Conservation (phyloP, 2,888 invertebrate species). For the Apomyelois bistriatella region DNA sequence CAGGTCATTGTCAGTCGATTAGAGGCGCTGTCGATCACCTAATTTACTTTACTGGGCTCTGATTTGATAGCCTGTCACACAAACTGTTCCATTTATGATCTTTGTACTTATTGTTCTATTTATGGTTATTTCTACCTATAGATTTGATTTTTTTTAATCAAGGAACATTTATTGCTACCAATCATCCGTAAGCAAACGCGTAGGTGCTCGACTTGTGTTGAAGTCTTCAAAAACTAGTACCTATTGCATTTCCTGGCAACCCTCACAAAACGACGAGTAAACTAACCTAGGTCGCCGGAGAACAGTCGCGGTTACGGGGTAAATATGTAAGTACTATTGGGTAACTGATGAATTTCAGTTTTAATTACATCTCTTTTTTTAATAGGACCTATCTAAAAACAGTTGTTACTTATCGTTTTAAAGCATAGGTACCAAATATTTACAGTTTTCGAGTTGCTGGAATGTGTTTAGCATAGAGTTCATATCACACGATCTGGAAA, state of each 20-base stretch:
- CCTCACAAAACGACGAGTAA: slow-evolving; percentile 11
- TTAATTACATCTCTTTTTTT: slow-evolving; percentile 18
- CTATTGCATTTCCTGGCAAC: neutral
- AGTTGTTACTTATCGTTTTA: neutral
- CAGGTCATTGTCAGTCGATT: neutral
- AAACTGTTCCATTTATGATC: neutral
- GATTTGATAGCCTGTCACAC: neutral
- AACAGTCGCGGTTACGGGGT: slow-evolving; percentile 14
- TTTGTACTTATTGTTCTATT: no score
- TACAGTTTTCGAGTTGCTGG: no score
- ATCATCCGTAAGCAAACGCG: no score
- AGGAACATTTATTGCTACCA: no score
- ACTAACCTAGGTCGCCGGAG: slow-evolving; percentile 9
- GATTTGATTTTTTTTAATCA: no score
- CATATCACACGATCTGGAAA: no score
- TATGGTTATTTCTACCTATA: no score
- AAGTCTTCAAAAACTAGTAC: no score
- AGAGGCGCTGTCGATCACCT: neutral
- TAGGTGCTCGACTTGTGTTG: no score
- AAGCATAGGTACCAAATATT: neutral
- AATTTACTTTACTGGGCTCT: neutral
- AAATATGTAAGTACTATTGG: neutral
- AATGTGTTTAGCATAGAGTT: no score
- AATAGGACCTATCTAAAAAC: neutral
- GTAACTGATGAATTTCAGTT: slow-evolving; percentile 12